Evolutionary conservation across 2,113 vertebrate genomes (phyloP), one percentile per base, ranked within the genome.

Genomic region (Hippocampus zosterae): DNA sequence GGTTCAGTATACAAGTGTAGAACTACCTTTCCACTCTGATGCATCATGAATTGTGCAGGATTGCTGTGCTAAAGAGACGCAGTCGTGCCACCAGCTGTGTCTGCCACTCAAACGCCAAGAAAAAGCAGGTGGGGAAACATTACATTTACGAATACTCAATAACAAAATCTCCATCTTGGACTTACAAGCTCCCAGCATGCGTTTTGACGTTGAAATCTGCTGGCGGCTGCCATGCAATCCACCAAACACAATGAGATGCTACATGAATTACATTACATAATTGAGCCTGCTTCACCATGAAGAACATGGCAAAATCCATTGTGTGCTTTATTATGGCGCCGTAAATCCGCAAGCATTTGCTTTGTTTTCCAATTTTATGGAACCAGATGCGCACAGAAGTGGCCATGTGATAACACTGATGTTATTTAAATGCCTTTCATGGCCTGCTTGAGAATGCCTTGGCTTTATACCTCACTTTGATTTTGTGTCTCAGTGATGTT

Each of bases 61-160:
- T 57, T 12, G 27, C 0, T 27, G 55, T 57, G 23, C 15, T 57
- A 57, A 57, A 57, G 23, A 25, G 23, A 9, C 55, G 1, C 55
- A 57, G 5, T 57, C 1, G 12, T 57, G 55, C 55, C 13, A 67
- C 79, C 85, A 90, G 84, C 85, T 87, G 84, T 74, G 64, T 67
- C 81, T 86, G 83, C 85, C 85, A 80, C 74, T 89, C 84, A 76
- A 67, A 40, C 59, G 42, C 68, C 66, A 60, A 62, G 71, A 76
- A 55, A 37, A 57, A 67, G 72, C 73, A 76, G 2, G 70, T 5
- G 83, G 80, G 50, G 74, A 60, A 44, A 40, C 76, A 84, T 72
- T 82, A 71, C 62, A n/a, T 61, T 87, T 85, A 91, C 73, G 81
- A 85, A 91, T 88, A 50, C 75, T 78, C 84, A 81, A 80, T 75